Evolutionary conservation across 2,113 vertebrate species (phyloP).

Genomic region (Coregonus clupeaformis): DNA sequence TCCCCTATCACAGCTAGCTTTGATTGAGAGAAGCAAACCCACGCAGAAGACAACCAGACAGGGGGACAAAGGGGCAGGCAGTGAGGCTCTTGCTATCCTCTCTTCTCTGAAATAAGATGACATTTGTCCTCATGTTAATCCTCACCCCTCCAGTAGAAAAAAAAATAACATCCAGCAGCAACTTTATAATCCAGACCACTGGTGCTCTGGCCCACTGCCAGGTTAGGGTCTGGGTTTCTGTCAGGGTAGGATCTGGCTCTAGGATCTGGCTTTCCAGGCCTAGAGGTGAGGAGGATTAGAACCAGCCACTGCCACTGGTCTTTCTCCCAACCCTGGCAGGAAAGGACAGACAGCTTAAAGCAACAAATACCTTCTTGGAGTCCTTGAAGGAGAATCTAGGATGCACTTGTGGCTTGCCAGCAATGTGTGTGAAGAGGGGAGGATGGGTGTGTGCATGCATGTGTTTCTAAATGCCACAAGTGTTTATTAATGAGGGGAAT

Average conservation of each 20-base stretch:
- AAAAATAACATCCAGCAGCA: constrained; percentile 4
- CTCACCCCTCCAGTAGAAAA: constrained; percentile 49
- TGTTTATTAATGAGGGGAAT: neutral
- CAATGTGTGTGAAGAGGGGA: constrained; percentile 6
- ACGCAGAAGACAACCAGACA: neutral
- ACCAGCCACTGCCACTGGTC: constrained; percentile 27
- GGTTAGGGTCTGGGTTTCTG: no score
- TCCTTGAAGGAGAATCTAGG: constrained; percentile 13
- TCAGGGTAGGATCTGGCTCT: no score
- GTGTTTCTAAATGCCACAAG: constrained; percentile 3
- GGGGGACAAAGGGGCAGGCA: neutral
- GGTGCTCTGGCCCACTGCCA: no score
- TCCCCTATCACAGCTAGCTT: constrained; percentile 23
- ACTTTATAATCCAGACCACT: neutral
- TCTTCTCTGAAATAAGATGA: constrained; percentile 27
- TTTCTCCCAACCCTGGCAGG: constrained; percentile 22
- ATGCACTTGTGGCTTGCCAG: constrained; percentile 9
- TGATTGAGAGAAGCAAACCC: constrained; percentile 38
- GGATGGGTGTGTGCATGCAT: neutral
- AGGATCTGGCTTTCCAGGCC: constrained; percentile 1
- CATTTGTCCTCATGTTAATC: constrained; percentile 47
- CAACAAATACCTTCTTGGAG: constrained; percentile 19
- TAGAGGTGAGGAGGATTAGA: constrained; percentile 34
- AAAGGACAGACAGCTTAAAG: constrained; percentile 7
- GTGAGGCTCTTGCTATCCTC: no score